phyloP scores from a whole-genome alignment of 2,888 invertebrate genomes.

The Rosalia funebris region DNA sequence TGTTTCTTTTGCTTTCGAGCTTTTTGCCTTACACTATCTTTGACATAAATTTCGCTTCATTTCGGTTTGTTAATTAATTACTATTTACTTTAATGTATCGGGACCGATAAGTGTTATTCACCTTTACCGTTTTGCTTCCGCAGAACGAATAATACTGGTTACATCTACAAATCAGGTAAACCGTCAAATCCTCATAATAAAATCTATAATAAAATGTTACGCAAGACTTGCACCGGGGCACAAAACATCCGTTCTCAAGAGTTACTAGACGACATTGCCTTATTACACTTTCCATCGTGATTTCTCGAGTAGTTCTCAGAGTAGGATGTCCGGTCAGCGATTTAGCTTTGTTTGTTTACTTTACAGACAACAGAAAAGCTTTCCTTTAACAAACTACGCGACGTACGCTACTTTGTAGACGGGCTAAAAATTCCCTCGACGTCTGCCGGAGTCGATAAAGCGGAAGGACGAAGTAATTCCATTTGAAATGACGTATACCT shows the following conservation, averaged over 20 bases:
- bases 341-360: conserved; percentile 36
- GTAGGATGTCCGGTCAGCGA: conserved; percentile 39
- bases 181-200: too few relatives aligned
- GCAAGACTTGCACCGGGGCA: too few relatives aligned
- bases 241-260: not conserved
- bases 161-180: too few relatives aligned
- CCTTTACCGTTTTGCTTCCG: too few relatives aligned
- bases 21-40: too few relatives aligned
- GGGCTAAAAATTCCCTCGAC: not conserved
- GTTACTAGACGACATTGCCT: not conserved
- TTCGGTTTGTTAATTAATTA: too few relatives aligned
- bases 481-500: not conserved
- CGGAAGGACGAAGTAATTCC: not conserved
- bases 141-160: too few relatives aligned
- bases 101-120: too few relatives aligned
- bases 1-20: too few relatives aligned
- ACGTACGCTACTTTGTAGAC: not conserved
- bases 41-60: too few relatives aligned
- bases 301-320: conserved; percentile 2
- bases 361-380: conserved; percentile 3
- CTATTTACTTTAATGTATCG: too few relatives aligned
- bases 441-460: conserved; percentile 3
- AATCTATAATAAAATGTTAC: too few relatives aligned
- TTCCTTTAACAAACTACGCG: conserved; percentile 6
- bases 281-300: conserved; percentile 5